Conservation (phyloP, 2,888 invertebrate genomes). For the Acronicta leporina region DNA sequence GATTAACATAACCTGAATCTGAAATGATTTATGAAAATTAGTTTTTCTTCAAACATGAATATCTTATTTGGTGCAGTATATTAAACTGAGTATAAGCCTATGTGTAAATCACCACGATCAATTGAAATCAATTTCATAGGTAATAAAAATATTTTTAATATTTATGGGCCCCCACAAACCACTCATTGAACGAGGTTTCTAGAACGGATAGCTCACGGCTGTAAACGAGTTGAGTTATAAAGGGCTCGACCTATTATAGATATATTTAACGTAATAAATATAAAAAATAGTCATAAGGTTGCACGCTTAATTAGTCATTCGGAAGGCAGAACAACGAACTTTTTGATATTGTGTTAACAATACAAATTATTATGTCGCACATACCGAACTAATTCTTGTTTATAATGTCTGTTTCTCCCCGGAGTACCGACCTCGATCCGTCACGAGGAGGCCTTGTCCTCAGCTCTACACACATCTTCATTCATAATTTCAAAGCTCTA, state of each 20-base stretch:
- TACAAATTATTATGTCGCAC: slow-evolving; percentile 48
- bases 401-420: slow-evolving; percentile 41
- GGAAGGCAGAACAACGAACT: slow-evolving; percentile 41
- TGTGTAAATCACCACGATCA: slow-evolving; percentile 35
- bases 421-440: slow-evolving; percentile 48
- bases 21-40: no score
- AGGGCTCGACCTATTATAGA: slow-evolving; percentile 29
- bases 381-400: slow-evolving; percentile 51
- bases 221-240: slow-evolving; percentile 32
- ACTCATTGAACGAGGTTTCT: slow-evolving; percentile 38
- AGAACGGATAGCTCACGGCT: slow-evolving; percentile 16
- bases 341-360: slow-evolving; percentile 52
- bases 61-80: slow-evolving; percentile 13
- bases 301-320: slow-evolving; percentile 33
- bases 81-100: slow-evolving; percentile 15
- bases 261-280: slow-evolving; percentile 10
- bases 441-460: slow-evolving; percentile 52
- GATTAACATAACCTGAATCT: background rate
- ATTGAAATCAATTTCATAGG: slow-evolving; percentile 28
- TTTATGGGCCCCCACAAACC: slow-evolving; percentile 26
- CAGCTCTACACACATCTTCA: slow-evolving; percentile 45
- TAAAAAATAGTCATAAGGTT: slow-evolving; percentile 27
- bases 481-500: slow-evolving; percentile 49
- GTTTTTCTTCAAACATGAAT: background rate
- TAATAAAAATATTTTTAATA: slow-evolving; percentile 42